Conservation (phyloP, 2,797 vertebrate genomes). For the Ptychadena robeensis region DNA sequence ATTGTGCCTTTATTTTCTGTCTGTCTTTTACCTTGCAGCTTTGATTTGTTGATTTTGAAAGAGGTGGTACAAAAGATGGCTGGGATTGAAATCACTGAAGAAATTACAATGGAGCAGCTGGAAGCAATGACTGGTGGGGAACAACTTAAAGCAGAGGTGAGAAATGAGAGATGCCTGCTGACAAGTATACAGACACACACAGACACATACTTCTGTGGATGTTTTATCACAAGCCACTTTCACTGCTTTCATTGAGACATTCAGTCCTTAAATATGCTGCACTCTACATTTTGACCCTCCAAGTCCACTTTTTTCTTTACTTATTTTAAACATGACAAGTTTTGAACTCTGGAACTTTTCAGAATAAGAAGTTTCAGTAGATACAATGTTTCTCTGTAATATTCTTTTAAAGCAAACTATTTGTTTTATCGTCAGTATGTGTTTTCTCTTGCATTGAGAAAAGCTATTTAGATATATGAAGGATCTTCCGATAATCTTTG, state of each 20-base stretch:
- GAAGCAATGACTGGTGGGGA: conserved; percentile 99
- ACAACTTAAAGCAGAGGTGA: conserved; percentile 96
- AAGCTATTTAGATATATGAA: too few species aligned
- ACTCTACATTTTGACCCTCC: too few species aligned
- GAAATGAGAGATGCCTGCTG: not conserved
- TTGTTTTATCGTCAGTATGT: too few species aligned
- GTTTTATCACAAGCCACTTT: not conserved
- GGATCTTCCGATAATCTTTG: too few species aligned
- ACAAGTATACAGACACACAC: not conserved
- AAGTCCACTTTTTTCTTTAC: too few species aligned
- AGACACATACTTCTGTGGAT: not conserved
- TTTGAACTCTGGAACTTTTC: too few species aligned
- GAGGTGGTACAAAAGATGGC: conserved; percentile 99
- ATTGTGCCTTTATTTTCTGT: conserved; percentile 4
- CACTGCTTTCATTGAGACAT: not conserved
- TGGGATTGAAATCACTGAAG: conserved; percentile 97
- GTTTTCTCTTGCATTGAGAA: too few species aligned
- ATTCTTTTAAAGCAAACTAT: too few species aligned
- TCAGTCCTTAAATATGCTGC: too few species aligned
- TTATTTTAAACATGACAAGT: too few species aligned
- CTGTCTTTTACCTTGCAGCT: conserved; percentile 76
- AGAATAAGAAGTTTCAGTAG: too few species aligned
- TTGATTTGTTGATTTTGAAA: conserved; percentile 97
- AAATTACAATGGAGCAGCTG: conserved; percentile 96
- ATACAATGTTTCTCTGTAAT: too few species aligned